Percentiles rank a stretch among this genome's conserved stretches.
These are phyloP conservation scores for Drosophila cardini DNA, from an alignment of 1,140 invertebrate species.

Conservation along the genomic window DNA sequence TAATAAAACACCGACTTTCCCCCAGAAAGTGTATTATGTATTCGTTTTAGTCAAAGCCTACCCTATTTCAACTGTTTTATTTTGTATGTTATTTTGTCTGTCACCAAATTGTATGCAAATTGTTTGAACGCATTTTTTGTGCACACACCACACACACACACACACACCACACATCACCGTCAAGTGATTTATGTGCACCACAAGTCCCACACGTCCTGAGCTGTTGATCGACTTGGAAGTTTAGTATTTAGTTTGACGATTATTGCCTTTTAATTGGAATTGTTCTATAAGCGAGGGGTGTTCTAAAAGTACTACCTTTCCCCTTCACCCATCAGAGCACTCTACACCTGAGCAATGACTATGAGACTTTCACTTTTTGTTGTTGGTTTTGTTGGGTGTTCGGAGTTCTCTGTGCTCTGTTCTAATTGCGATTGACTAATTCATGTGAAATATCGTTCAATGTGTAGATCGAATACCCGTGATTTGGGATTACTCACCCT, in stretches of 20 bases:
- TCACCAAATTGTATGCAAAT: constrained; percentile 79
- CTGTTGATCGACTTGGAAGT: constrained; percentile 16
- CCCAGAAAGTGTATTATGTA: background rate
- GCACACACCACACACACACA: constrained; percentile 22
- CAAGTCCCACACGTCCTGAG: constrained; percentile 37
- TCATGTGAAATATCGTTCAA: constrained; percentile 55
- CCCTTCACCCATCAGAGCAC: background rate
- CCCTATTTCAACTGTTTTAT: background rate
- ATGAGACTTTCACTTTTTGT: constrained; percentile 76
- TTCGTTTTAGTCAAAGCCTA: background rate
- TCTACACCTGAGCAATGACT: constrained; percentile 5
- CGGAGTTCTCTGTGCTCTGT: background rate
- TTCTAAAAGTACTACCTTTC: background rate
- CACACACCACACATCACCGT: constrained; percentile 16
- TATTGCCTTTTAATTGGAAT: constrained; percentile 64
- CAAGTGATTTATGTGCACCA: constrained; percentile 64
- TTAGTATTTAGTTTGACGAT: constrained; percentile 41
- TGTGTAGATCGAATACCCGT: constrained; percentile 49
- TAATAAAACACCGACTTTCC: too few species aligned
- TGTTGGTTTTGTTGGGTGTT: constrained; percentile 10
- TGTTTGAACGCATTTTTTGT: constrained; percentile 47
- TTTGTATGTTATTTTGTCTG: constrained; percentile 46
- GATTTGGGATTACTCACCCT: constrained; percentile 71
- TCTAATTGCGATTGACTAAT: constrained; percentile 32
- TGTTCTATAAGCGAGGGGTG: constrained; percentile 34